Percentiles rank a stretch among this genome's conserved stretches.
These are phyloP conservation scores for Drosophila formosana DNA, from an alignment of 2,888 invertebrate genomes.

Conservation along the genomic window DNA sequence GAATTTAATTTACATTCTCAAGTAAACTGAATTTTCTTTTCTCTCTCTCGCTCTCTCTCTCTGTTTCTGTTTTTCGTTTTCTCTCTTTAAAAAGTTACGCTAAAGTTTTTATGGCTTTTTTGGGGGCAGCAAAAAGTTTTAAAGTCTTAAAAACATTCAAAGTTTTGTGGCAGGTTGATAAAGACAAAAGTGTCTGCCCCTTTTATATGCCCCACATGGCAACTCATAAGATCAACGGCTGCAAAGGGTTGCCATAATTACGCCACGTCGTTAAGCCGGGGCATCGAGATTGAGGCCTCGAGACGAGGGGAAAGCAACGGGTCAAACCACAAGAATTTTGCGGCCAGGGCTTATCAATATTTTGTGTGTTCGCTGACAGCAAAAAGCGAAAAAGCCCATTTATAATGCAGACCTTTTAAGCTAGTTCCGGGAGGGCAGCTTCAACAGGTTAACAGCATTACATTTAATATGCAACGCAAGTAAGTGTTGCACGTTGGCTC, in stretches of 20 bases:
- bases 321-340: slow-evolving; percentile 63
- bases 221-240: slow-evolving; percentile 23
- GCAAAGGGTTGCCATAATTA: slow-evolving; percentile 43
- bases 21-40: background rate
- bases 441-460: slow-evolving; percentile 40
- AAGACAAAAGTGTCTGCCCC: slow-evolving; percentile 24
- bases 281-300: background rate
- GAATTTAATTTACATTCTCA: slow-evolving; percentile 16
- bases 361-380: slow-evolving; percentile 26
- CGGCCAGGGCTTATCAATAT: slow-evolving; percentile 68
- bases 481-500: slow-evolving; percentile 12
- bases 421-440: slow-evolving; percentile 18
- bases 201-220: slow-evolving; percentile 8
- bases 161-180: slow-evolving; percentile 35
- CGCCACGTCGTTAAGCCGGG: slow-evolving; percentile 17
- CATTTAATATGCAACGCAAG: slow-evolving; percentile 40
- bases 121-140: slow-evolving; percentile 25
- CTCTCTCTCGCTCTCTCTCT: background rate
- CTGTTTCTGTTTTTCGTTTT: background rate
- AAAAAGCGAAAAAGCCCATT: slow-evolving; percentile 21
- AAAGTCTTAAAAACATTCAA: slow-evolving; percentile 41
- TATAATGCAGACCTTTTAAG: slow-evolving; percentile 34
- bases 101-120: slow-evolving; percentile 34
- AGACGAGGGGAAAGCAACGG: background rate
- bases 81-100: slow-evolving; percentile 10